Evolutionary conservation across 1,140 invertebrate genomes (phyloP), one percentile per base, ranked within the genome.

Genomic region (Littorina saxatilis): DNA sequence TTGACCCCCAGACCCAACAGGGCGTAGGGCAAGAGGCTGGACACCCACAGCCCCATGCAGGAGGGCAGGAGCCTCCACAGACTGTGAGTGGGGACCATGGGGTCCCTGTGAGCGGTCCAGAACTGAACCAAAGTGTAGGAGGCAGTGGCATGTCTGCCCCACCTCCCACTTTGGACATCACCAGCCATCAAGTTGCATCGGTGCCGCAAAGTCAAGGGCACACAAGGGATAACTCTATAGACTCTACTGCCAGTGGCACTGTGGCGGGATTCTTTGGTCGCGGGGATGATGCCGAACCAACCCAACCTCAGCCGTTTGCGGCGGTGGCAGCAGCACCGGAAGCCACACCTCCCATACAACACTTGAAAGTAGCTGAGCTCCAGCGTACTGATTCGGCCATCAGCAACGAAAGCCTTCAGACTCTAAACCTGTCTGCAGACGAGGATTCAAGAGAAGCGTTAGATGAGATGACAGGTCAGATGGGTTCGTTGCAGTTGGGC

Each of bases 401-500:
- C n/a, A 87, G 86, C 47, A 83, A 84, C 79, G 85, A 85, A 23
- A 88, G 86, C 83, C 76, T 88, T 43, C 79, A 79, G n/a, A 88
- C 87, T 4, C 20, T 85, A 27, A 84, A 84, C 43, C 29, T 79
- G 39, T 81, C 83, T 17, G 52, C 29, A 1, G 79, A 82, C 50
- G 80, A 80, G 27, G 81, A 84, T 39, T 66, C 15, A 13, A 78
- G 32, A 61, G 79, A 83, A 47, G 37, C n/a, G 1, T 39, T 83
- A 15, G 70, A 83, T 13, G 63, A 80, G 23, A 40, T 81, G 52
- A 40, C 55, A 9, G 47, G 50, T 27, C 72, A 61, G 52, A 73
- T 82, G 68, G 74, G 61, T 27, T 50, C 72, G 35, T 39, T 80
- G 43, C 39, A 77, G 23, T 39, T 80, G 11, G 40, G 20, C 17